Evolutionary conservation across 2,888 invertebrate genomes (phyloP), one percentile per base, ranked within the genome.

Genomic region (Cephus spinipes): DNA sequence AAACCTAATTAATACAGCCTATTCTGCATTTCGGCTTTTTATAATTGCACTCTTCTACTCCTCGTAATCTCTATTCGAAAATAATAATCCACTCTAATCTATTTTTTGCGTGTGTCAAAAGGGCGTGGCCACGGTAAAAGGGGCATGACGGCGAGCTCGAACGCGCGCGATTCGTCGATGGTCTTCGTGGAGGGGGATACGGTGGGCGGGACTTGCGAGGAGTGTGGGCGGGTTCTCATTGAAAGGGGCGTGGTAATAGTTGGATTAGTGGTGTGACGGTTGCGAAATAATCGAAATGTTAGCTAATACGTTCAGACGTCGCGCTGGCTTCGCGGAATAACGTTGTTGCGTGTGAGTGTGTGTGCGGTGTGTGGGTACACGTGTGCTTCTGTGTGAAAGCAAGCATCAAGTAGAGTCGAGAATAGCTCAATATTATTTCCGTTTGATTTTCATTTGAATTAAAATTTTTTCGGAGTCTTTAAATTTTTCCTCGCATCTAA

Each of bases 1-100:
- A 55, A 55, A 55, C 55, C 55, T 55, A 55, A 55, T 71, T 32
- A 71, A 35, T 69, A 77, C 75, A 77, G 76, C 78, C 78, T 75
- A 75, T 74, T 83, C 81, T 82, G 83, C 82, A 83, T 83, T 80
- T 83, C 81, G 81, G 84, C 84, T 84, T 83, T 83, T 83, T 83
- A 83, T 81, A 79, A 83, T 83, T 81, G 82, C 83, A 84, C 82
- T 82, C 83, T 80, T 83, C 81, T 82, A 80, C 77, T 83, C 79
- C 79, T 80, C 80, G 82, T 82, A 80, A 79, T 83, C 81, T 83
- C 82, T 82, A 82, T 80, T 81, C 78, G 78, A 79, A 75, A 35
- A 33, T 71, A 55, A 33, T 71, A 71, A 71, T 71, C 71, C 71
- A 71, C 30, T 71, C 34, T 55, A 23, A 55, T 23, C 9, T 23